Conservation (phyloP, 2,888 invertebrate genomes). For the Cremastinae sp. region DNA sequence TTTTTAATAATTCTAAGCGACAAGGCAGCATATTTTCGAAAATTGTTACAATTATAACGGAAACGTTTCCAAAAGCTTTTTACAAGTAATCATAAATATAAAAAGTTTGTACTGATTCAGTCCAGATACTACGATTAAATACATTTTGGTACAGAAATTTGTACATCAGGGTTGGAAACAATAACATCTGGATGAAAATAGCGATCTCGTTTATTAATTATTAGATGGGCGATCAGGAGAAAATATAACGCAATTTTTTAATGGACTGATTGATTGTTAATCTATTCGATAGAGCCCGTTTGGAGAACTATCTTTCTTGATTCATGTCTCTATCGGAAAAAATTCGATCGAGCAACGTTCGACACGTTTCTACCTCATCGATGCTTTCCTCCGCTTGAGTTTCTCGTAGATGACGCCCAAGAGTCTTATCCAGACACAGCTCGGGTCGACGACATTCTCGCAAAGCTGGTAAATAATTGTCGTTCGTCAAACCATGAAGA, state of each 20-base stretch:
- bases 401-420: slow-evolving; percentile 72
- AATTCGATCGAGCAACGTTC: slow-evolving; percentile 71
- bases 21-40: too few relatives aligned
- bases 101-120: too few relatives aligned
- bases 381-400: slow-evolving; percentile 70
- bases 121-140: too few relatives aligned
- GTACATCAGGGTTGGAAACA: not conserved
- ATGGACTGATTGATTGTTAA: slow-evolving; percentile 15
- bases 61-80: too few relatives aligned
- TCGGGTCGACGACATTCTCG: slow-evolving; percentile 74
- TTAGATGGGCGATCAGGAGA: slow-evolving; percentile 27
- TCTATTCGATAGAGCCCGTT: too few relatives aligned
- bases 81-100: too few relatives aligned
- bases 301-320: slow-evolving; percentile 75
- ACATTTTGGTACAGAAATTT: too few relatives aligned
- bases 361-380: slow-evolving; percentile 73
- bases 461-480: slow-evolving; percentile 74
- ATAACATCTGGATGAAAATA: slow-evolving; percentile 33
- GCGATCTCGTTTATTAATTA: slow-evolving; percentile 43
- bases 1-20: too few relatives aligned
- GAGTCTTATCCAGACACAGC: slow-evolving; percentile 71
- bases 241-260: slow-evolving; percentile 29
- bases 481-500: slow-evolving; percentile 71
- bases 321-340: slow-evolving; percentile 71
- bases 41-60: too few relatives aligned